These are phyloP conservation scores for Apamea sordens DNA, from an alignment of 2,888 invertebrate genomes.

Conservation along the genomic window DNA sequence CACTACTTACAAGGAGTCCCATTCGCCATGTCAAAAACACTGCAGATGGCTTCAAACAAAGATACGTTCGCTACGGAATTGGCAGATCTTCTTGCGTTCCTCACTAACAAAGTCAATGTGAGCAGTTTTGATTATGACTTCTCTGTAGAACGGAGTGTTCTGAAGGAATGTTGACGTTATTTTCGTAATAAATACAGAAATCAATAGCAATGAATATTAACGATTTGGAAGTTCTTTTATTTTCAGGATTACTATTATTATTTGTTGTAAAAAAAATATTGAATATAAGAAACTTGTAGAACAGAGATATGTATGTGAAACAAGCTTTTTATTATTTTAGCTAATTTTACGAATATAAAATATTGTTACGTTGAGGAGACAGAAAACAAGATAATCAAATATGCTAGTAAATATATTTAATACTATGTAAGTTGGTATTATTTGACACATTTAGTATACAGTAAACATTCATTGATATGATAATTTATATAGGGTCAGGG, in stretches of 20 bases:
- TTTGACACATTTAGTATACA: conserved; percentile 6
- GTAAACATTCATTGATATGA: conserved; percentile 16
- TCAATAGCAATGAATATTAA: background rate
- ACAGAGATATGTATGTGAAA: background rate
- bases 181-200: background rate
- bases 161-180: conserved; percentile 84
- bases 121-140: conserved; percentile 88
- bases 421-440: conserved; percentile 22
- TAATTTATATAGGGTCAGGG: background rate
- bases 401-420: conserved; percentile 17
- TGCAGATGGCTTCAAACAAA: conserved; percentile 86
- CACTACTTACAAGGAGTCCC: conserved; percentile 90
- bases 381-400: conserved; percentile 17
- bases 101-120: conserved; percentile 85
- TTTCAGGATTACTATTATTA: background rate
- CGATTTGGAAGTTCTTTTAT: background rate
- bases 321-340: conserved; percentile 1
- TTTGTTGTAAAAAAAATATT: background rate
- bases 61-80: conserved; percentile 87
- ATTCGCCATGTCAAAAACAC: conserved; percentile 86
- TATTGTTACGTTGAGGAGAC: background rate
- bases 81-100: conserved; percentile 87
- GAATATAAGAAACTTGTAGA: background rate
- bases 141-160: conserved; percentile 88
- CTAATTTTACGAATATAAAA: background rate